These are phyloP conservation scores for Acestrorhynchus altus DNA, from an alignment of 2,797 vertebrate species.

Conservation along the genomic window DNA sequence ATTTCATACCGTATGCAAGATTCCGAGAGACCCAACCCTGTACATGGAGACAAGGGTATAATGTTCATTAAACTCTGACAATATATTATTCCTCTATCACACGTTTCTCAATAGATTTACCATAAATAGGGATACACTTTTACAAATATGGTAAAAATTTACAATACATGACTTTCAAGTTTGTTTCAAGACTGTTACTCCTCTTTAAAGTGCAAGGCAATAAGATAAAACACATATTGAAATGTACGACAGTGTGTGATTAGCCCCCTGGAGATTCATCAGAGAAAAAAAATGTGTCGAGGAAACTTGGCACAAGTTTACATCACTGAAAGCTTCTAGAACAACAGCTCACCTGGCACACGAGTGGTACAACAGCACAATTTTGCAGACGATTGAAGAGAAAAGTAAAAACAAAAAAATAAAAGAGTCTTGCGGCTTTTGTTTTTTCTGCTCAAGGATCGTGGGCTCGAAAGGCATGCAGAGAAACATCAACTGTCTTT, in stretches of 20 bases:
- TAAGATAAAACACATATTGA: constrained; percentile 77
- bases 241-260: constrained; percentile 70
- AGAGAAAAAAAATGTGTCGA: constrained; percentile 57
- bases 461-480: constrained; percentile 57
- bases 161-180: constrained; percentile 57
- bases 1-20: neutral
- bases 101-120: constrained; percentile 66
- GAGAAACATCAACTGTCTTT: constrained; percentile 47
- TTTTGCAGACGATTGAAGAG: constrained; percentile 59
- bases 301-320: constrained; percentile 75
- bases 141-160: constrained; percentile 54
- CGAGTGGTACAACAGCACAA: constrained; percentile 70
- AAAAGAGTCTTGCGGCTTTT: constrained; percentile 58
- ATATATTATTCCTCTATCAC: constrained; percentile 62
- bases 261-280: constrained; percentile 25
- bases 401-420: constrained; percentile 61
- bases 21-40: constrained; percentile 39
- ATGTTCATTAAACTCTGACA: constrained; percentile 65
- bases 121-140: constrained; percentile 70
- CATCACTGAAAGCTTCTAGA: constrained; percentile 74
- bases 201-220: constrained; percentile 83
- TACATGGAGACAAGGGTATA: constrained; percentile 36
- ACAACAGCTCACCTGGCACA: constrained; percentile 69
- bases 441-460: constrained; percentile 49
- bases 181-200: constrained; percentile 38